Conservation (phyloP, 37 sponge, comb jelly and placozoan species). For the Ephydatia muelleri region DNA sequence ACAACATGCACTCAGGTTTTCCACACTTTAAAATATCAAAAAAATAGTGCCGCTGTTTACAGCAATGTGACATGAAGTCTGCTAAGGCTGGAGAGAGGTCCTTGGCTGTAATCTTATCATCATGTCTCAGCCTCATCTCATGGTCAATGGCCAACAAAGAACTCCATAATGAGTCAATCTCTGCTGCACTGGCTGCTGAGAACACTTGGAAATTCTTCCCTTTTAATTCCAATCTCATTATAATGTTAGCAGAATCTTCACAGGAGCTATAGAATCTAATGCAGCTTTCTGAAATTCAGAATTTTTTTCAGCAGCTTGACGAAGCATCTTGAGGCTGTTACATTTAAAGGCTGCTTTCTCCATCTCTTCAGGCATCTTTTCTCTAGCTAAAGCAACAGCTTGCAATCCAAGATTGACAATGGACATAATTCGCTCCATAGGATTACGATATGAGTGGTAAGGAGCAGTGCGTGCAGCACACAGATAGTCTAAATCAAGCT, state of each 20-base stretch:
- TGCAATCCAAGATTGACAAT: too few relatives aligned
- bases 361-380: slow-evolving; percentile 33
- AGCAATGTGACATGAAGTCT: slow-evolving; percentile 31
- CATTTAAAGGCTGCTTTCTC: slow-evolving; percentile 31
- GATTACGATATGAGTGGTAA: too few relatives aligned
- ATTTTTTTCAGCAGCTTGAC: slow-evolving; percentile 25
- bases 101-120: background rate
- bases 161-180: slow-evolving; percentile 15
- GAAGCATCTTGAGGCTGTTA: slow-evolving; percentile 38
- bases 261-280: slow-evolving; percentile 17
- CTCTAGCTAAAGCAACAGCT: too few relatives aligned
- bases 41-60: slow-evolving; percentile 7
- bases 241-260: slow-evolving; percentile 30
- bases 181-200: slow-evolving; percentile 6
- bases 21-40: too few relatives aligned
- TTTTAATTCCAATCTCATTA: slow-evolving; percentile 26
- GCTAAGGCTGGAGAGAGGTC: background rate
- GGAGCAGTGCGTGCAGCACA: too few relatives aligned
- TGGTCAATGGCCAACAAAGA: slow-evolving; percentile 6
- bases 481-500: slow-evolving; percentile 46
- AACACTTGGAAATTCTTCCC: slow-evolving; percentile 23
- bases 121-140: background rate
- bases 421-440: slow-evolving; percentile 60
- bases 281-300: slow-evolving; percentile 18
- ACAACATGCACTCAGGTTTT: too few relatives aligned